Conservation (phyloP, 2,113 vertebrate species). For the Coptodon rendalli region DNA sequence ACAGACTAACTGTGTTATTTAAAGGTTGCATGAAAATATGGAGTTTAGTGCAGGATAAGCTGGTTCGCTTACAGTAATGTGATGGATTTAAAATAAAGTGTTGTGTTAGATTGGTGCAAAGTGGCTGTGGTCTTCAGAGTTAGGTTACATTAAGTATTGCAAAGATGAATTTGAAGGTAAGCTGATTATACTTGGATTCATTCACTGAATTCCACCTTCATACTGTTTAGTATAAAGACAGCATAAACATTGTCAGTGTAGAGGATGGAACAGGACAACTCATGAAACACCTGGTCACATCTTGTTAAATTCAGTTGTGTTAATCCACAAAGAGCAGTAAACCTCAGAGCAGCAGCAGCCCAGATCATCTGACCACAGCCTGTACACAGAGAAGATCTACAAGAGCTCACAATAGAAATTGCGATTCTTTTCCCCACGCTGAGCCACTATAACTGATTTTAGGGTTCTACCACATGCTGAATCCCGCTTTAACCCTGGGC, state of each 20-base stretch:
- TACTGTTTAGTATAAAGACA: neutral
- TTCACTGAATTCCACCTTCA: neutral
- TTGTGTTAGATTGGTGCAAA: neutral
- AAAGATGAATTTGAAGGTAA: neutral
- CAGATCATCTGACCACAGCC: neutral
- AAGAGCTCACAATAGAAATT: neutral
- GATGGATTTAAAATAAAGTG: neutral
- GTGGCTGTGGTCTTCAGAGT: neutral
- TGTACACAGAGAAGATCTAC: neutral
- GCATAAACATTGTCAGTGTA: neutral
- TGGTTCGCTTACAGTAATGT: accelerated
- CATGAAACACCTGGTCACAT: neutral
- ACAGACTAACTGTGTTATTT: accelerated
- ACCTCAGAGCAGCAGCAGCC: neutral
- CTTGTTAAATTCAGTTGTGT: neutral
- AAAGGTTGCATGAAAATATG: neutral
- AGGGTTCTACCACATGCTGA: neutral
- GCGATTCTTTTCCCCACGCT: accelerated
- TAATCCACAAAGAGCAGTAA: neutral
- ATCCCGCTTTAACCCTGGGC: neutral
- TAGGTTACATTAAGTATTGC: neutral
- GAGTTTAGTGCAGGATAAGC: neutral
- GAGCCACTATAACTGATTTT: neutral
- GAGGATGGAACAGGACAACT: neutral
- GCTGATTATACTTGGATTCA: neutral